These are phyloP conservation scores for Alouatta palliata DNA, from an alignment of 2,113 vertebrate species.

Conservation along the genomic window DNA sequence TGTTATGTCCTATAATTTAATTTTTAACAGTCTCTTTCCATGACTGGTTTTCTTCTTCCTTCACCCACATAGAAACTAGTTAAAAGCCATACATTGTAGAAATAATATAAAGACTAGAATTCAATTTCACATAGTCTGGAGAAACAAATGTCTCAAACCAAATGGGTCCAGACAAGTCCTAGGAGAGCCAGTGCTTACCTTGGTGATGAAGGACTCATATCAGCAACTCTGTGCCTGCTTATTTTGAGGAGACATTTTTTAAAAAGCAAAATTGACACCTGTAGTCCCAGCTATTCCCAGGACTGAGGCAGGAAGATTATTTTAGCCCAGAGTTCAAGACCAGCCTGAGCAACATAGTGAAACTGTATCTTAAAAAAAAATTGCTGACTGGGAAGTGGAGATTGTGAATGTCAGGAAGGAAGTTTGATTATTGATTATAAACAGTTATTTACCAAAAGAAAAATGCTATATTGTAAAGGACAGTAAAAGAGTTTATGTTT, in stretches of 20 bases:
- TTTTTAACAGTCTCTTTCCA: background rate
- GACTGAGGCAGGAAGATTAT: background rate
- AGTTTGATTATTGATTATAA: background rate
- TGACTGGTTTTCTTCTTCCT: background rate
- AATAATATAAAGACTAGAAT: background rate
- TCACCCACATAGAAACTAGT: background rate
- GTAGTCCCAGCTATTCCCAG: background rate
- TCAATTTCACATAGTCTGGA: background rate
- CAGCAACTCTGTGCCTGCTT: too few species aligned
- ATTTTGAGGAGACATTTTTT: background rate
- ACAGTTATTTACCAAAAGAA: background rate
- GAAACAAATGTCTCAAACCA: background rate
- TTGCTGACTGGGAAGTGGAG: background rate
- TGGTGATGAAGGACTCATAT: background rate
- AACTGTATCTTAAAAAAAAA: background rate
- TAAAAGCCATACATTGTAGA: background rate
- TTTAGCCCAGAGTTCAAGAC: background rate
- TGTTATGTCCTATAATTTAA: background rate
- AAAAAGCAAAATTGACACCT: background rate
- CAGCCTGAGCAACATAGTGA: background rate
- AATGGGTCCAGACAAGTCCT: background rate
- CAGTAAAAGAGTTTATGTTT: background rate
- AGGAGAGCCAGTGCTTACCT: background rate
- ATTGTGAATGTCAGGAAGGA: background rate
- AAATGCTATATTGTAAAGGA: background rate